phyloP scores from a whole-genome alignment of 2,888 invertebrate genomes.

The Escarpia spicata region DNA sequence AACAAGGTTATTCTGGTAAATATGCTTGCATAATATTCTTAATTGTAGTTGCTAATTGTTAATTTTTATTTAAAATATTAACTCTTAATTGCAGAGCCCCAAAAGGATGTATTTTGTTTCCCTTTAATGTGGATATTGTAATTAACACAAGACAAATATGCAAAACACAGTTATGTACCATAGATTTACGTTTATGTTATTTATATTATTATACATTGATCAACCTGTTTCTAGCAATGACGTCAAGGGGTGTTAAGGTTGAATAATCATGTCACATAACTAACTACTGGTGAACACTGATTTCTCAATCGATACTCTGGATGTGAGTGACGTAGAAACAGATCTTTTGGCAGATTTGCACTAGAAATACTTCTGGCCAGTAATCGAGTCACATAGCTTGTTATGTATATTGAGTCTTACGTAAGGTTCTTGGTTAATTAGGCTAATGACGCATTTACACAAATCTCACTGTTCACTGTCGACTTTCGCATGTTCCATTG shows the following conservation, averaged over 20 bases:
- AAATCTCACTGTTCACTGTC: not conserved
- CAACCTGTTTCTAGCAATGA: not conserved
- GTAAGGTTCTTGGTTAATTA: not conserved
- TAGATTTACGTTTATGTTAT: too few species aligned
- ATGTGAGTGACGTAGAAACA: not conserved
- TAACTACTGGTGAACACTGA: not conserved
- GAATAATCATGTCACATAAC: not conserved
- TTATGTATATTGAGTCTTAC: not conserved
- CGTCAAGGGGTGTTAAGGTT: not conserved
- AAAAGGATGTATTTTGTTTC: too few species aligned
- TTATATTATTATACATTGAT: not conserved
- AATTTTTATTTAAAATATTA: too few species aligned
- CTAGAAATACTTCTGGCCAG: not conserved
- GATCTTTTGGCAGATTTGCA: not conserved
- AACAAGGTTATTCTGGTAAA: too few species aligned
- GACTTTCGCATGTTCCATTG: not conserved
- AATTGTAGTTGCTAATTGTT: too few species aligned
- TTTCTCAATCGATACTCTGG: not conserved
- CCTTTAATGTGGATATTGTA: too few species aligned
- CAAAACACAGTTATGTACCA: too few species aligned
- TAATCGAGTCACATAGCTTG: not conserved
- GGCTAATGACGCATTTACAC: not conserved
- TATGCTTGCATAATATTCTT: too few species aligned
- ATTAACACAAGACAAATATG: too few species aligned
- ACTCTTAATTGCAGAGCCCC: too few species aligned